Conservation (phyloP, 2,797 vertebrate genomes). For the Myotis planiceps region DNA sequence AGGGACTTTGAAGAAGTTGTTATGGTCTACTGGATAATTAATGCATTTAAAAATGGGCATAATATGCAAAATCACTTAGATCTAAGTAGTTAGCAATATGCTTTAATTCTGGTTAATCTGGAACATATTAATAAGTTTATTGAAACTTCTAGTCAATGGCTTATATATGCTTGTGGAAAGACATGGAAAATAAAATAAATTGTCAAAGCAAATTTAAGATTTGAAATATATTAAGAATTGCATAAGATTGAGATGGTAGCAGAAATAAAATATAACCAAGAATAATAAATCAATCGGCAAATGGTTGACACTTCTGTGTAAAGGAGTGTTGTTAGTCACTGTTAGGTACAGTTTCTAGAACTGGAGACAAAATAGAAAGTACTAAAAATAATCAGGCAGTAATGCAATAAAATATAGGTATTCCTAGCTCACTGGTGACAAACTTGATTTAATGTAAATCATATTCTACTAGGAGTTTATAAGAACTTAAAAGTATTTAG, state of each 20-base stretch:
- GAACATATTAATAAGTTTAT: not conserved
- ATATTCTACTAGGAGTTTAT: not conserved
- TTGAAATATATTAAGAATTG: not conserved
- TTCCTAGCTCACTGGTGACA: not conserved
- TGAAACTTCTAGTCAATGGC: not conserved
- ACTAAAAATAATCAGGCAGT: not conserved
- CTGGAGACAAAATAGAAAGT: not conserved
- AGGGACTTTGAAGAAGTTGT: conserved; percentile 26
- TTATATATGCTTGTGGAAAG: not conserved
- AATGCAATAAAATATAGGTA: not conserved
- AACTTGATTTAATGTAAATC: not conserved
- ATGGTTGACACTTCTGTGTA: not conserved
- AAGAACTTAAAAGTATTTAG: conserved; percentile 14
- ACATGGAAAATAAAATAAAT: not conserved
- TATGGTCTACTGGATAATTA: conserved; percentile 56
- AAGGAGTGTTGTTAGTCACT: not conserved
- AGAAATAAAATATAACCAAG: conserved; percentile 37
- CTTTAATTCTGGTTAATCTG: conserved; percentile 30
- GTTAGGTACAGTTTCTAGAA: not conserved
- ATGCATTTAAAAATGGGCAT: conserved; percentile 52
- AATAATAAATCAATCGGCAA: not conserved
- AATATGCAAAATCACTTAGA: not conserved
- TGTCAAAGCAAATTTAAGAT: conserved; percentile 12
- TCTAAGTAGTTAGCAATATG: not conserved
- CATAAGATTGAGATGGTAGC: not conserved